Evolutionary conservation across 2,113 vertebrate species (phyloP), one percentile per base, ranked within the genome.

Genomic region (Callipepla californica): DNA sequence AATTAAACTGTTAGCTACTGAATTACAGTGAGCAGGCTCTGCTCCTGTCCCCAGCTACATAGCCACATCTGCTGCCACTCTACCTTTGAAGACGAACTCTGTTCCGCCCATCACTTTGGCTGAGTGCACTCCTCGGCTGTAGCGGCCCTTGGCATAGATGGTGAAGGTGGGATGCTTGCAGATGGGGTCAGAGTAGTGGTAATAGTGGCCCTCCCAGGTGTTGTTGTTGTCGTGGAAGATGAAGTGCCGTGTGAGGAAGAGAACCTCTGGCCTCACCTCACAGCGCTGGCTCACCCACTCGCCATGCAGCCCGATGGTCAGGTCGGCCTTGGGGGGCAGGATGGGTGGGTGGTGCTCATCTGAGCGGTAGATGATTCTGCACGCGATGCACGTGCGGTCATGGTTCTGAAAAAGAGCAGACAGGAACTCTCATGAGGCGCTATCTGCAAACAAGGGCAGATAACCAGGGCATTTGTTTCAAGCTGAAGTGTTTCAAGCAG

Each of bases 281-380:
- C 99, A 99, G 80, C 98, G 98, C 96, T 99, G 99, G 95, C 99
- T 99, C 94, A 98, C 99, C 99, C 99, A 99, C 96, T 99, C 98
- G 3, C 99, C 99, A 0, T 98, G 98, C 53, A 99, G 94, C 7
- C 98, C 98, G 2, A 99, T 98, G 2, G 98, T 97, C 89, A 99
- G 98, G 94, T 99, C 99, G 0, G 98, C 97, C 47, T 98, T 98
- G 2, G 98, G 99, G 15, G 98, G 98, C 73, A 99, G 95, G 93
- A 99, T 98, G 42, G 99, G 99, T 0, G 99, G 99, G 80, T 98
- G 98, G 80, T 98, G 97, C 96, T 98, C 98, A 0, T 99, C 99
- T 0, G 99, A 99, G 40, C 98, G 98, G 82, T 97, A 98, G 96
- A 99, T 98, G 97, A 99, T 98, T 4, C 98, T 98, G 87, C 99